Percentiles rank a stretch among this genome's conserved stretches.
These are phyloP conservation scores for Notospermus geniculatus DNA, from an alignment of 1,140 invertebrate species.

Conservation along the genomic window DNA sequence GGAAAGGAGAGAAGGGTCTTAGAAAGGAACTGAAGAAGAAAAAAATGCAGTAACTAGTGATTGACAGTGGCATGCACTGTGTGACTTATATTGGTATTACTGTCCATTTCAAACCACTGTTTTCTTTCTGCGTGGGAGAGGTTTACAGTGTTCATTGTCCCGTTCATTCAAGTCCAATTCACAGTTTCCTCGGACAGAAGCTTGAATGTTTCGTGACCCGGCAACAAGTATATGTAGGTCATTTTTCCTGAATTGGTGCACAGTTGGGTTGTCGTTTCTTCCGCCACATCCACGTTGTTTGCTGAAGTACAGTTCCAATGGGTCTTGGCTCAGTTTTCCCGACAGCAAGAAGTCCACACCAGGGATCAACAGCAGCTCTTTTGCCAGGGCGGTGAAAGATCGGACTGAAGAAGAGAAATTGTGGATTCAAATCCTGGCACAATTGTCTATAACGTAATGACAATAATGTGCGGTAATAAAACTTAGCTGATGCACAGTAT, in stretches of 20 bases:
- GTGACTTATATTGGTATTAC: background rate
- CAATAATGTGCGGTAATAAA: too few relatives aligned
- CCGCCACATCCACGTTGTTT: conserved; percentile 4
- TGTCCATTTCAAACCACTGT: background rate
- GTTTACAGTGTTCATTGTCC: background rate
- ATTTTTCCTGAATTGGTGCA: background rate
- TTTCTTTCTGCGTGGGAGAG: background rate
- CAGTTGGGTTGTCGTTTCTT: conserved; percentile 1
- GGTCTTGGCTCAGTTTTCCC: conserved; percentile 3
- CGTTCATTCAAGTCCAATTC: background rate
- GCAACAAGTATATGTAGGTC: background rate
- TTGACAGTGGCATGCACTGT: background rate
- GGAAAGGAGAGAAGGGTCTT: too few relatives aligned
- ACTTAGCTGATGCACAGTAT: too few relatives aligned
- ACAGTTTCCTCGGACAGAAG: background rate
- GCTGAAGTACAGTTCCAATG: conserved; percentile 7
- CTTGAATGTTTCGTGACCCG: background rate
- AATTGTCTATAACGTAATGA: too few relatives aligned
- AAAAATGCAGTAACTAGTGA: background rate
- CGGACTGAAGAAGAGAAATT: background rate
- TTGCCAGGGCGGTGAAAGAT: background rate
- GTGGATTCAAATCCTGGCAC: too few relatives aligned
- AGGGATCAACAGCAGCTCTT: background rate
- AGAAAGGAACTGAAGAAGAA: too few relatives aligned
- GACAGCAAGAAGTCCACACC: background rate